Conservation (phyloP, 2,888 invertebrate species). For the Hybos culiciformis region DNA sequence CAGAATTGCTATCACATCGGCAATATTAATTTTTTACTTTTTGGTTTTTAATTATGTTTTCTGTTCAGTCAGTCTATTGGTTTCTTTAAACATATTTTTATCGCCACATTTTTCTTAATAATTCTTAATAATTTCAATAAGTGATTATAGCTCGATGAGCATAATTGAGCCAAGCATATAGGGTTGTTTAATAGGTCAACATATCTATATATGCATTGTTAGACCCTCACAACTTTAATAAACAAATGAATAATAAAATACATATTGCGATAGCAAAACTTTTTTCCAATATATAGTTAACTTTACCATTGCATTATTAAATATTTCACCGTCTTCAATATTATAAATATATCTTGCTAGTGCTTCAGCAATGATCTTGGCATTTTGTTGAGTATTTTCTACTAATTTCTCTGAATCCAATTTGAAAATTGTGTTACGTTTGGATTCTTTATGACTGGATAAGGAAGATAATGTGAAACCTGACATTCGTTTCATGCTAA, state of each 20-base stretch:
- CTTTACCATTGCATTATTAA: constrained; percentile 61
- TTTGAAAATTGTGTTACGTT: constrained; percentile 30
- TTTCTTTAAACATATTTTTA: no score
- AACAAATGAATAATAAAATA: no score
- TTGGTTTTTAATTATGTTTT: no score
- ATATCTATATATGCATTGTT: constrained; percentile 1
- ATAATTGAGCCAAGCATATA: no score
- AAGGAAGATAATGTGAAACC: constrained; percentile 83
- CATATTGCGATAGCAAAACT: neutral
- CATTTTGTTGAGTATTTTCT: constrained; percentile 38
- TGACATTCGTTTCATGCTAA: constrained; percentile 79
- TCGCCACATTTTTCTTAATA: no score
- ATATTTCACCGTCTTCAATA: constrained; percentile 49
- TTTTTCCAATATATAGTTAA: constrained; percentile 2
- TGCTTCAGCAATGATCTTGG: constrained; percentile 65
- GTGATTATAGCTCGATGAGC: no score
- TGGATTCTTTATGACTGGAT: constrained; percentile 32
- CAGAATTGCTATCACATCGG: no score
- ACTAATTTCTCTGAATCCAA: constrained; percentile 22
- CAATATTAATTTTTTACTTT: no score
- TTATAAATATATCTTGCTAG: constrained; percentile 72
- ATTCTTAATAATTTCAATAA: no score
- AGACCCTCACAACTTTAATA: constrained; percentile 2
- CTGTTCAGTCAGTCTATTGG: no score
- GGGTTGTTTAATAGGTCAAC: neutral